Conservation (phyloP, 2,888 invertebrate genomes). For the Watsonalla binaria region DNA sequence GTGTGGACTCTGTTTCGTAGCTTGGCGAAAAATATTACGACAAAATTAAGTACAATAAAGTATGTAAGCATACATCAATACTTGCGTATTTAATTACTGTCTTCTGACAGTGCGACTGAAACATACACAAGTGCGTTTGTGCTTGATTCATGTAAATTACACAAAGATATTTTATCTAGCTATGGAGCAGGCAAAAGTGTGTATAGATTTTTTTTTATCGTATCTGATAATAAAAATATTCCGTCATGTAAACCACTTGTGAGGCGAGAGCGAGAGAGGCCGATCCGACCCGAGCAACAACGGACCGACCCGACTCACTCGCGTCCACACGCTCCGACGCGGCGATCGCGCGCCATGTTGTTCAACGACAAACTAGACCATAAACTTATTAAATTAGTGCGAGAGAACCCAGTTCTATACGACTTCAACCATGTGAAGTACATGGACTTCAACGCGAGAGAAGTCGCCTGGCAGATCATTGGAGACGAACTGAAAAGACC, state of each 20-base stretch:
- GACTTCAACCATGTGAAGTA: slow-evolving; percentile 56
- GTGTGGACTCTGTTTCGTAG: too few species aligned
- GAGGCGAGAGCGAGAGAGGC: not conserved
- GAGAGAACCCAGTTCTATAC: slow-evolving; percentile 54
- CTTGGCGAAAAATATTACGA: too few species aligned
- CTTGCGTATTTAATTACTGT: too few species aligned
- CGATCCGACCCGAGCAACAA: slow-evolving; percentile 12
- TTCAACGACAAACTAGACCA: slow-evolving; percentile 52
- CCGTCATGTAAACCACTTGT: not conserved
- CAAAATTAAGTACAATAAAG: too few species aligned
- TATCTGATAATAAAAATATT: too few species aligned
- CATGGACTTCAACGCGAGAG: slow-evolving; percentile 65
- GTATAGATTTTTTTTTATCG: too few species aligned
- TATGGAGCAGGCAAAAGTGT: too few species aligned
- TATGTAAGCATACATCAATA: too few species aligned
- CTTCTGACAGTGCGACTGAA: too few species aligned
- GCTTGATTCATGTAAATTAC: too few species aligned
- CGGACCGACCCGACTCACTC: slow-evolving; percentile 6
- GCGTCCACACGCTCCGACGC: not conserved
- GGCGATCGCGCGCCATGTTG: slow-evolving; percentile 21
- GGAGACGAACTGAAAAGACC: slow-evolving; percentile 62
- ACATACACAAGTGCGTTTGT: too few species aligned
- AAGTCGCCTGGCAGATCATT: slow-evolving; percentile 70
- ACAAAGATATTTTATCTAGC: too few species aligned
- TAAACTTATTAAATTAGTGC: slow-evolving; percentile 52